These are phyloP conservation scores for Leptopilina myrica DNA, from an alignment of 2,888 invertebrate genomes.

Conservation along the genomic window DNA sequence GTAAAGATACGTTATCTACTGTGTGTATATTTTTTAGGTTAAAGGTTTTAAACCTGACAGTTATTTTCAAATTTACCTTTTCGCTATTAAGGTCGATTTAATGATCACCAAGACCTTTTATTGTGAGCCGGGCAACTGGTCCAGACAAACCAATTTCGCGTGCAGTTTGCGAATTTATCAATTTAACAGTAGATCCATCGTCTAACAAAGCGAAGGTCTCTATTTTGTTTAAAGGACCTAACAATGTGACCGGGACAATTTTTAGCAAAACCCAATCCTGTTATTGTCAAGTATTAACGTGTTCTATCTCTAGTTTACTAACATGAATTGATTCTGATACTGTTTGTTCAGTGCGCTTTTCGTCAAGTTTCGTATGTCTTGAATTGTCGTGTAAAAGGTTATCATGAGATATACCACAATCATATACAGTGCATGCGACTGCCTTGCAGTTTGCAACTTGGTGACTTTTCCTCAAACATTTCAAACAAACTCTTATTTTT, in stretches of 20 bases:
- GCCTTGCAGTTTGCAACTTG: background rate
- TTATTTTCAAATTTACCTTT: background rate
- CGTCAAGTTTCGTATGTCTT: background rate
- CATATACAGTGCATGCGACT: background rate
- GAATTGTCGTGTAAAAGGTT: conserved; percentile 9
- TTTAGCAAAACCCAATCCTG: no score
- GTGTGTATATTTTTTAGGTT: background rate
- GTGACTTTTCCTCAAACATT: background rate
- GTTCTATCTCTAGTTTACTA: no score
- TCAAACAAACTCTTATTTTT: background rate
- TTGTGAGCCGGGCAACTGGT: background rate
- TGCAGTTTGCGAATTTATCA: background rate
- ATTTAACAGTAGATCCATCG: background rate
- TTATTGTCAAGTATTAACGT: no score
- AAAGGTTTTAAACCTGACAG: background rate
- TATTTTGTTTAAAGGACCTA: background rate
- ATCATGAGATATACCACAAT: conserved; percentile 38
- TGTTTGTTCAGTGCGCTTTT: background rate
- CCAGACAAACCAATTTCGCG: background rate
- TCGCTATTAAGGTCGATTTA: background rate
- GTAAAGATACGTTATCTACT: background rate
- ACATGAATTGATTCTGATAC: background rate
- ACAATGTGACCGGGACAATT: background rate
- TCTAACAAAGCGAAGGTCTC: background rate
- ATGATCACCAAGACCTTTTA: background rate